phyloP scores from a whole-genome alignment of 2,888 invertebrate genomes.

The Nomada fabriciana region DNA sequence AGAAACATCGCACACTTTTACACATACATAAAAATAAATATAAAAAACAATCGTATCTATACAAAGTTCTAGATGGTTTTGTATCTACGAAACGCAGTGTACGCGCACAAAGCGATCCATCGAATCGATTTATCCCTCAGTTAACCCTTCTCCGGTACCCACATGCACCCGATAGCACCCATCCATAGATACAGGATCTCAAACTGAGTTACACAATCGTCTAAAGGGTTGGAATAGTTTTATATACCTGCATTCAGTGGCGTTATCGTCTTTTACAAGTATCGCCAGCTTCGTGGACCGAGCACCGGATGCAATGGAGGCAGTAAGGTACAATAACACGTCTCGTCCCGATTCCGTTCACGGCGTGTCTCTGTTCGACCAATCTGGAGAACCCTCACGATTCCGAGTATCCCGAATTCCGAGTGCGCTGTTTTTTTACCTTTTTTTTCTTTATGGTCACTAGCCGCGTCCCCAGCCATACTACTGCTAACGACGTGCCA shows the following conservation, averaged over 20 bases:
- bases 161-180: neutral
- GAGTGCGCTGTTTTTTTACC: constrained; percentile 52
- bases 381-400: constrained; percentile 53
- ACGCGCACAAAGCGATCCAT: neutral
- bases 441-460: constrained; percentile 57
- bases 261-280: constrained; percentile 57
- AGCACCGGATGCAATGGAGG: constrained; percentile 27
- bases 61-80: no score
- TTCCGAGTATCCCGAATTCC: constrained; percentile 68
- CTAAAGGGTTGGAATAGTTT: constrained; percentile 21
- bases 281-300: constrained; percentile 9
- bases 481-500: constrained; percentile 80
- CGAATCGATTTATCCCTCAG: constrained; percentile 1
- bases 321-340: constrained; percentile 59
- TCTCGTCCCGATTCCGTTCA: constrained; percentile 25
- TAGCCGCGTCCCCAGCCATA: constrained; percentile 67
- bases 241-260: constrained; percentile 46
- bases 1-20: no score
- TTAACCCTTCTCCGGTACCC: neutral
- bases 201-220: constrained; percentile 34
- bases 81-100: no score
- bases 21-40: no score
- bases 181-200: constrained; percentile 14
- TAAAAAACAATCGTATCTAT: no score
- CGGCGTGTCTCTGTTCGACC: constrained; percentile 1